Evolutionary conservation across 2,113 vertebrate genomes (phyloP).

Genomic region (Lepidothrix coronata): DNA sequence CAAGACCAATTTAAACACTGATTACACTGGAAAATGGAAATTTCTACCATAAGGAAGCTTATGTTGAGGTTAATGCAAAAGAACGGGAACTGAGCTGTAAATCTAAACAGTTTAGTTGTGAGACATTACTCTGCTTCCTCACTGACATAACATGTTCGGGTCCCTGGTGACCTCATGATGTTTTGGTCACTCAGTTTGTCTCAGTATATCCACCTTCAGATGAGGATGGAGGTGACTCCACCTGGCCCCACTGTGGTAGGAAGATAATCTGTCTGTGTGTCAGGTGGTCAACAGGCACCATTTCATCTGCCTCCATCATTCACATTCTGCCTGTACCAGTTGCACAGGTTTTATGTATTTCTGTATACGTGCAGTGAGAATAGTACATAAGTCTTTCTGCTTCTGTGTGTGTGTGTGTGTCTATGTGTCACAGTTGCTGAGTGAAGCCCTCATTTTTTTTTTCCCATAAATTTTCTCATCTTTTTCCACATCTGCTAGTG

Average conservation of each 20-base stretch:
- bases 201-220: neutral
- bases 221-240: neutral
- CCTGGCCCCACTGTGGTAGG: neutral
- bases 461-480: neutral
- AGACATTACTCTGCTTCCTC: neutral
- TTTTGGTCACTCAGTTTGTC: neutral
- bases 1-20: neutral
- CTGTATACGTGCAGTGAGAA: neutral
- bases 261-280: accelerated
- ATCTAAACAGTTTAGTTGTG: neutral
- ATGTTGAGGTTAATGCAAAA: neutral
- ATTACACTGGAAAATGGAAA: neutral
- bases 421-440: neutral
- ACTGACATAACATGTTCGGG: accelerated
- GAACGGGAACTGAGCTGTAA: neutral
- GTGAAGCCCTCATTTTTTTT: neutral
- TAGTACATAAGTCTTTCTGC: neutral
- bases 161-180: accelerated
- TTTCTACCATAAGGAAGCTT: neutral
- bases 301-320: neutral
- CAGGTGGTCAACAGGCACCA: neutral
- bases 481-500: neutral
- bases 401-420: neutral
- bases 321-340: neutral
- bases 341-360: neutral